Base-by-base conservation (phyloP, 2,113 vertebrate genomes). In the Xenotilapia longispinis region DNA sequence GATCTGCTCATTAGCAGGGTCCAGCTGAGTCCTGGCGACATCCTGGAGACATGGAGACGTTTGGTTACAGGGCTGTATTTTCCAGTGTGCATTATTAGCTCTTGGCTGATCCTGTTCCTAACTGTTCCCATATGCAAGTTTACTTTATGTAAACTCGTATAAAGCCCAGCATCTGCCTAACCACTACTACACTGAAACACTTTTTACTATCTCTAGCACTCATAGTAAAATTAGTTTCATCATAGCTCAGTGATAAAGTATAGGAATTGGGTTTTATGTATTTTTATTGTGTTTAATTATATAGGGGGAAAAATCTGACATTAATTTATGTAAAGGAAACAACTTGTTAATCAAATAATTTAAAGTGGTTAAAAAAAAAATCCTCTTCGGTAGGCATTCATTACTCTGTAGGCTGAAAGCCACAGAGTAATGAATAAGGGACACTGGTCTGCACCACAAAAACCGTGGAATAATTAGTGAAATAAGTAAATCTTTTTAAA, bases 31-130 rank as follows among this genome's bases (percentile, higher is more conserved):
- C 84, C 95, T 94, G 86, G 97, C 95, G 78, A 97, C 87, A 75
- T 98, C 98, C 98, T 99, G 11, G 3, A 90, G 13, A 84, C 57
- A 86, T 7, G 83, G 51, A 87, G 9, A 83, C 17, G 40, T 31
- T 28, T 42, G 31, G 79, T 45, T 49, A 23, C 40, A 83, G n/a
- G 9, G 51, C 6, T 21, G 19, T 38, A 23, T 88, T 65, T 40
- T 17, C 26, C 49, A 51, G 6, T 28, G 45, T 81, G 70, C 23
- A 79, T 21, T 79, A 53, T 31, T 21, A 38, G 15, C 49, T 58
- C 31, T 23, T 40, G 42, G 36, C 7, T 9, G 54, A 26, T 84
- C 12, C 9, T 70, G 17, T 60, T 7, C 1, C 40, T n/a, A 6
- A 10, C 11, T 70, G 23, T 60, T 4, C 3, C 31, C 7, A 9